phyloP scores from a whole-genome alignment of 2,797 vertebrate species.

The Hydrophis major region DNA sequence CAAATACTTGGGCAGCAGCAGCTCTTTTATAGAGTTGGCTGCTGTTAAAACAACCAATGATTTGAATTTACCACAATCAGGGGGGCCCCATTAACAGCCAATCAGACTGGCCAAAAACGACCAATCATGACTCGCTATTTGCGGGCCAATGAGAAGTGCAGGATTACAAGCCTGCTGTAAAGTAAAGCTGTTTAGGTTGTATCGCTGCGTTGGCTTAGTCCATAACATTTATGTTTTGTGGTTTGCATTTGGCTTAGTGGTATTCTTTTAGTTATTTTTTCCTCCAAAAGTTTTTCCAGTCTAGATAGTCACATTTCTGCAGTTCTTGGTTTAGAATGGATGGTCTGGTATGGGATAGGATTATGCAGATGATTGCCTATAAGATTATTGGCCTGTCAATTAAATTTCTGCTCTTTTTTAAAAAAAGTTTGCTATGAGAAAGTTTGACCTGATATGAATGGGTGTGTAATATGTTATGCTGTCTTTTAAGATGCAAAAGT shows the following conservation, averaged over 20 bases:
- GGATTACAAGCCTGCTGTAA: too few relatives aligned
- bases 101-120: too few relatives aligned
- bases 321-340: not conserved
- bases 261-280: not conserved
- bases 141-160: too few relatives aligned
- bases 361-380: not conserved
- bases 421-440: not conserved
- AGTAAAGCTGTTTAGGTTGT: too few relatives aligned
- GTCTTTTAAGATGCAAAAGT: not conserved
- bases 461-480: not conserved
- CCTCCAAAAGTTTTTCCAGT: not conserved
- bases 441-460: not conserved
- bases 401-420: not conserved
- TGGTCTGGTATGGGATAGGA: not conserved
- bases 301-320: not conserved
- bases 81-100: too few relatives aligned
- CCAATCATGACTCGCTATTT: too few relatives aligned
- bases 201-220: too few relatives aligned
- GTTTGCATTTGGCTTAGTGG: not conserved
- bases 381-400: not conserved
- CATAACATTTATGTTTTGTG: not conserved
- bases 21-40: too few relatives aligned
- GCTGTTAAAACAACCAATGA: too few relatives aligned
- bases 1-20: too few relatives aligned
- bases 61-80: too few relatives aligned